Base-by-base conservation (phyloP, 2,888 invertebrate species). In the Oscheius sp. region DNA sequence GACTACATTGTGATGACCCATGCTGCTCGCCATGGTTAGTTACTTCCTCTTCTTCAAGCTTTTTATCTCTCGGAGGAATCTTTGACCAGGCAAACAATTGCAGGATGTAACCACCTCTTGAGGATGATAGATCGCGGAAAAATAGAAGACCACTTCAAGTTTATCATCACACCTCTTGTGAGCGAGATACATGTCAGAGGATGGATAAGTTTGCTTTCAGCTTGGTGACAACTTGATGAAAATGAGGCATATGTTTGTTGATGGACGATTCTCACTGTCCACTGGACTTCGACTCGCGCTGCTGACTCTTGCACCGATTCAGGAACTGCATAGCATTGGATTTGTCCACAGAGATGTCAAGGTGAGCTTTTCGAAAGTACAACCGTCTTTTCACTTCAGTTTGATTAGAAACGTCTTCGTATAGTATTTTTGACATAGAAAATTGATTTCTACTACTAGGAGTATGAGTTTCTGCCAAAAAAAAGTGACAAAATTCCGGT, bases 71-170 rank as follows among this genome's bases (percentile, higher is more conserved):
- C 51, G 59, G 58, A 21, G 2, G 2, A 57, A 42, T 51, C 51
- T 35, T 37, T 73, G 53, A 32, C 33, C 33, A 60, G 58, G 58
- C 29, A 58, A 58, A 53, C 48, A 47, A 4, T 65, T 73, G 7
- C 50, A 79, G 78, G 78, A 47, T 75, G 76, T 9, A 77, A 80
- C 10, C 76, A 86, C 60, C 73, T 87, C 58, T 77, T 85, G 32
- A 47, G 70, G 51, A 79, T 88, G 75, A 78, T 88, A 13, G 88
- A 88, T 79, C 81, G 87, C n/a, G 88, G 88, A 35, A 88, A 87
- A 76, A 88, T 88, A 51, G 84, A 79, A 48, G 81, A 81, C 42
- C 82, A 84, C 66, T 84, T 84, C 74, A 80, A 82, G 71, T 84
- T 84, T 59, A 80, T 84, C 33, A 79, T 84, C 33, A 81, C 81